Evolutionary conservation across 2,797 vertebrate genomes (phyloP).

Genomic region (Ammospiza maritima): DNA sequence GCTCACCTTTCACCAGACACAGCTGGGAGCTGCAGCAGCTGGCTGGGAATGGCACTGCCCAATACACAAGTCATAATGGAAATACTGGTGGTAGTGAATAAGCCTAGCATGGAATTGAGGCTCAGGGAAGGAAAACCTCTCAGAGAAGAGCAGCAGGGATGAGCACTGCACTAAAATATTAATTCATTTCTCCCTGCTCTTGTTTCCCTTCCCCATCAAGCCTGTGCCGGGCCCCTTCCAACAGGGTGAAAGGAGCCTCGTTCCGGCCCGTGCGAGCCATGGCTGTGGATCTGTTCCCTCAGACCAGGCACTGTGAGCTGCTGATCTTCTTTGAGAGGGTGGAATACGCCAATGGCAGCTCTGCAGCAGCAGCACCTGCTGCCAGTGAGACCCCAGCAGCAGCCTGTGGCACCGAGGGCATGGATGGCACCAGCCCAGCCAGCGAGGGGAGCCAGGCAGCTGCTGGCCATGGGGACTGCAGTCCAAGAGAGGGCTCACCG

Average conservation of each 20-base stretch:
- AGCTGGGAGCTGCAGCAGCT: not conserved
- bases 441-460: accelerated
- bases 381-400: not conserved
- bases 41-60: not conserved
- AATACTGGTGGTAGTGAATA: not conserved
- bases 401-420: accelerated
- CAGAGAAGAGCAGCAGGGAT: not conserved
- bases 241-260: slow-evolving; percentile 88
- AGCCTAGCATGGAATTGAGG: accelerated
- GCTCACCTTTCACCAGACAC: not conserved
- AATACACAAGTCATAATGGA: accelerated
- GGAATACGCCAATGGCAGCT: slow-evolving; percentile 72
- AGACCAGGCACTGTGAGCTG: slow-evolving; percentile 92
- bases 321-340: slow-evolving; percentile 91
- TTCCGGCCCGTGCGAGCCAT: slow-evolving; percentile 89
- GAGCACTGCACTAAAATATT: accelerated
- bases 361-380: not conserved
- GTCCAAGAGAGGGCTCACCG: not conserved
- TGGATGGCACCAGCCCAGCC: not conserved
- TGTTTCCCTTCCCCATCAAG: slow-evolving; percentile 62
- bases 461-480: accelerated
- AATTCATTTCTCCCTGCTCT: not conserved
- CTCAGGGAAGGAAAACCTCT: not conserved
- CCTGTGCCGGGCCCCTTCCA: slow-evolving; percentile 93
- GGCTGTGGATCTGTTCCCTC: slow-evolving; percentile 95